Percentiles rank a stretch among this genome's conserved stretches.
Conservation (phyloP, 30 jellyfish, hydroid and myxozoan species). For the Aurelia sp. region DNA sequence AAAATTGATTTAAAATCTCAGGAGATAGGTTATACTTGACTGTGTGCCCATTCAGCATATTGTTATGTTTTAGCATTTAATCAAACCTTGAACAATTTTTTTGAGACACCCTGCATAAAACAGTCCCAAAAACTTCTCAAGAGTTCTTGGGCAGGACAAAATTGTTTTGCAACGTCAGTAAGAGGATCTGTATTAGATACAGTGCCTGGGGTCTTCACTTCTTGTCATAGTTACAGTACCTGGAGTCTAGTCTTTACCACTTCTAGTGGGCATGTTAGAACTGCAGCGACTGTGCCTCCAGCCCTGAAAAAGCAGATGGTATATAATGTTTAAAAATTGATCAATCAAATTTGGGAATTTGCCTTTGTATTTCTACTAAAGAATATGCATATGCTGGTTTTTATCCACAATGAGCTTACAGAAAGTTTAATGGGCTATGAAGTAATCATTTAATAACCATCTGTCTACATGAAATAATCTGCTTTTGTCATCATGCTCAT, state of each 20-base stretch:
- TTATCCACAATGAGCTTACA: neutral
- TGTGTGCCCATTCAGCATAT: too few relatives aligned
- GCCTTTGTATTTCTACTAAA: neutral
- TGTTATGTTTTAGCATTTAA: too few relatives aligned
- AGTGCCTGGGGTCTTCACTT: too few relatives aligned
- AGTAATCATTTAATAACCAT: neutral
- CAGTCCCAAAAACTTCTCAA: too few relatives aligned
- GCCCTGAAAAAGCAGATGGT: slow-evolving; percentile 66
- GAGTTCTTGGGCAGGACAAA: too few relatives aligned
- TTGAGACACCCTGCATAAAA: too few relatives aligned
- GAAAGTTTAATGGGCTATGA: neutral
- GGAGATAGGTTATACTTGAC: too few relatives aligned
- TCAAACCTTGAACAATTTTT: too few relatives aligned
- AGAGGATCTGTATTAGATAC: too few relatives aligned
- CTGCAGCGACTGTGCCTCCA: slow-evolving; percentile 99
- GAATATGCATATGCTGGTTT: neutral
- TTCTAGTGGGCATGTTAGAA: slow-evolving; percentile 99
- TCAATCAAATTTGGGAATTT: neutral
- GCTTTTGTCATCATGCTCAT: too few relatives aligned
- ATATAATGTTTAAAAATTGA: neutral
- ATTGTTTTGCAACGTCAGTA: too few relatives aligned
- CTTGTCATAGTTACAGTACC: slow-evolving; percentile 31
- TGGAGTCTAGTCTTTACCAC: slow-evolving; percentile 98
- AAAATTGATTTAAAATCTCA: too few relatives aligned
- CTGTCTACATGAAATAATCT: neutral